Evolutionary conservation across 30 jellyfish, hydroid and myxozoan genomes (phyloP).

Genomic region (Hydra vulgaris): DNA sequence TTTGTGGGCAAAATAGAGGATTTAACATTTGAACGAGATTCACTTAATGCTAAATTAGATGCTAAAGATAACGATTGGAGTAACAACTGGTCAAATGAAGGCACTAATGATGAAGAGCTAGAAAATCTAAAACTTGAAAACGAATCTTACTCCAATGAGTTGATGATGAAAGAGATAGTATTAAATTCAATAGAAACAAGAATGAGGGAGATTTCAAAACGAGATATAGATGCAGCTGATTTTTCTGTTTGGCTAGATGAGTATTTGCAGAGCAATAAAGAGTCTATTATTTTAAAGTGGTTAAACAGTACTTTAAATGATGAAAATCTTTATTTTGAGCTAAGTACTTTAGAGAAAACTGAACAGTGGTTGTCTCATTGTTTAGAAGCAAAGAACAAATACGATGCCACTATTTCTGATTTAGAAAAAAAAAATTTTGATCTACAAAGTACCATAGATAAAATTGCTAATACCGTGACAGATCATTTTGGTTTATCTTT

Average conservation of each 20-base stretch:
- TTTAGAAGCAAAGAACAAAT: background rate
- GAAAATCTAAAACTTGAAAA: conserved; percentile 9
- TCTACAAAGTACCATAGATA: background rate
- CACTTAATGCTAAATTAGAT: background rate
- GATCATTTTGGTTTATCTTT: too few species aligned
- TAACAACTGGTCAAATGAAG: conserved; percentile 16
- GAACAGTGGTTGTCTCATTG: background rate
- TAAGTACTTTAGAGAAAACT: background rate
- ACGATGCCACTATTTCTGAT: background rate
- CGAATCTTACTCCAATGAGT: conserved; percentile 33
- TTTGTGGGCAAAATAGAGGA: conserved; percentile 8
- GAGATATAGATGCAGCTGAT: conserved; percentile 24
- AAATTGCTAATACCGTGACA: background rate
- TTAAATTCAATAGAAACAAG: conserved; percentile 27
- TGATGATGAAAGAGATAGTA: conserved; percentile 33
- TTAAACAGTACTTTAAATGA: background rate
- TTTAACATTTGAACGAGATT: conserved; percentile 10
- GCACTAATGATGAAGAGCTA: conserved; percentile 8
- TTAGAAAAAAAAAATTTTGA: background rate
- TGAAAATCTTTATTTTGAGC: background rate
- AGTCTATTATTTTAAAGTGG: background rate
- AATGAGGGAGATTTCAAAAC: conserved; percentile 19
- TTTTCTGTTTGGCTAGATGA: conserved; percentile 27
- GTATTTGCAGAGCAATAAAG: background rate
- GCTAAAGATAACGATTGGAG: conserved; percentile 14